A percentile compares a stretch with the other conserved stretches of the same genome.
Conservation (phyloP, 2,797 vertebrate genomes). For the Morus bassanus region DNA sequence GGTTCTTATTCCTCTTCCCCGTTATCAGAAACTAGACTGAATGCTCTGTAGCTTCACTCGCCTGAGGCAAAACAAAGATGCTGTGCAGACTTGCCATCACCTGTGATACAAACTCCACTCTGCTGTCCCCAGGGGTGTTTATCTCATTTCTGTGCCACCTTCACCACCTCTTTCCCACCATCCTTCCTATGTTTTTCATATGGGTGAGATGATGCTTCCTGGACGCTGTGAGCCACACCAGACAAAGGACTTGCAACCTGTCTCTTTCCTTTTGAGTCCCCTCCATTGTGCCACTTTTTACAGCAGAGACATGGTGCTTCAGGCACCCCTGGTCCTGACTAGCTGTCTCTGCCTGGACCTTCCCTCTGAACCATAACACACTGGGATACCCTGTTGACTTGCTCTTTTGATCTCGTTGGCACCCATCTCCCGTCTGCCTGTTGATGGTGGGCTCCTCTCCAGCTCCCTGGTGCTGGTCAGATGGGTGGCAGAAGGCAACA, state of each 20-base stretch:
- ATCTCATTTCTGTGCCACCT: not conserved
- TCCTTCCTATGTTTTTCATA: rapidly evolving
- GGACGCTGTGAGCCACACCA: rapidly evolving
- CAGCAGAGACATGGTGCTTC: rapidly evolving
- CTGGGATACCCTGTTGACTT: rapidly evolving
- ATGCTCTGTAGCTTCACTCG: not conserved
- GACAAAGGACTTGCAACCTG: rapidly evolving
- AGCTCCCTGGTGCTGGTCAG: not conserved
- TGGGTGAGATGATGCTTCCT: rapidly evolving
- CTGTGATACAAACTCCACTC: not conserved
- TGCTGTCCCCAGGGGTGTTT: not conserved
- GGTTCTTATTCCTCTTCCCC: not conserved
- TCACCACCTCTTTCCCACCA: not conserved
- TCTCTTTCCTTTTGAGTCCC: rapidly evolving
- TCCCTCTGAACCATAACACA: not conserved
- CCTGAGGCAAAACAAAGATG: not conserved
- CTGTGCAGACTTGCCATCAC: too few species aligned
- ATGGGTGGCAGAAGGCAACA: not conserved
- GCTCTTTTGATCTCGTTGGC: too few species aligned
- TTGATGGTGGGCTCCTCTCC: not conserved
- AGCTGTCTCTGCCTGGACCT: not conserved
- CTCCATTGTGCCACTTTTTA: rapidly evolving
- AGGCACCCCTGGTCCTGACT: not conserved
- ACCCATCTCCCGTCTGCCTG: rapidly evolving
- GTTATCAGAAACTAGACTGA: rapidly evolving